These are phyloP conservation scores for Lagria hirta DNA, from an alignment of 2,888 invertebrate genomes.

Conservation along the genomic window DNA sequence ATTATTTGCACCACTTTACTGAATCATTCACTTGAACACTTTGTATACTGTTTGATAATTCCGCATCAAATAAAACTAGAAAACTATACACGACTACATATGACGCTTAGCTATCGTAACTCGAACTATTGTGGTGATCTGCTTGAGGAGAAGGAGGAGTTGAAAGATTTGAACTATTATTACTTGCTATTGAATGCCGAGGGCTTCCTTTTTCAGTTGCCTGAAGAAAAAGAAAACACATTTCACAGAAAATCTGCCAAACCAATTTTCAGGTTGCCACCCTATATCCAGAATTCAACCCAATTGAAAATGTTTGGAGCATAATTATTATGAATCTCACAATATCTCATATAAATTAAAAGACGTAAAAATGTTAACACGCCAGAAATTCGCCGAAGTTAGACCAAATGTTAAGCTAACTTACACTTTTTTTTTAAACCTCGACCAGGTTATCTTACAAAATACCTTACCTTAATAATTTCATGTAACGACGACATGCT, in stretches of 20 bases:
- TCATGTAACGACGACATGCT: constrained; percentile 78
- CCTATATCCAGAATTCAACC: not conserved
- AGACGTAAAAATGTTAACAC: too few species aligned
- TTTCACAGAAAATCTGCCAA: not conserved
- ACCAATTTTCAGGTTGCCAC: not conserved
- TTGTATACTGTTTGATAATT: constrained; percentile 13
- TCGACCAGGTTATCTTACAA: not conserved
- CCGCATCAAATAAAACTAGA: constrained; percentile 11
- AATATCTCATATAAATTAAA: too few species aligned
- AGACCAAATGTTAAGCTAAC: too few species aligned
- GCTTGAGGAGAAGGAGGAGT: constrained; percentile 71
- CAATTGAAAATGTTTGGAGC: too few species aligned
- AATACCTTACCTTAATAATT: constrained; percentile 63
- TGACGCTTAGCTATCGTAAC: constrained; percentile 62
- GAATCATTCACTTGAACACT: too few species aligned
- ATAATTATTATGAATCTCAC: too few species aligned
- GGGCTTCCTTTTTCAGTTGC: constrained; percentile 58
- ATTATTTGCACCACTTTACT: too few species aligned
- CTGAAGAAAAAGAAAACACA: constrained; percentile 33
- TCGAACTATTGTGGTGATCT: constrained; percentile 66
- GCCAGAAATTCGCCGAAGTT: too few species aligned
- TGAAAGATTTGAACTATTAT: constrained; percentile 73
- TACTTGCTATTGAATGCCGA: constrained; percentile 71
- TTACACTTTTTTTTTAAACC: not conserved
- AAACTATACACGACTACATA: constrained; percentile 9